phyloP scores from a whole-genome alignment of 2,888 invertebrate genomes.

The Cremastinae sp. region DNA sequence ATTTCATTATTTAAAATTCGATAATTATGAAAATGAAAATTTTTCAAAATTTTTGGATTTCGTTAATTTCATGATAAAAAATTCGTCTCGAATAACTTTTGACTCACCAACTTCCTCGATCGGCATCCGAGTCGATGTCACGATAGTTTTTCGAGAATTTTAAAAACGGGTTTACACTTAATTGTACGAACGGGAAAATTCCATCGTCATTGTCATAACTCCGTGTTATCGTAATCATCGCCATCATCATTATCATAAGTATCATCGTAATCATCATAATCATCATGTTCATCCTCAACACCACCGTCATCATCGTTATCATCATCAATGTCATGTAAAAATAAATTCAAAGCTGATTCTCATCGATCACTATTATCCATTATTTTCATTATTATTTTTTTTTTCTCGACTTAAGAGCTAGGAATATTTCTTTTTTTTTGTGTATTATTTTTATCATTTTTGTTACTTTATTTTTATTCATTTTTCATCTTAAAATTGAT shows the following conservation, averaged over 20 bases:
- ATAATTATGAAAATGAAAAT: no score
- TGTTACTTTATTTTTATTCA: conserved; percentile 56
- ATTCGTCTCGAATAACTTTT: no score
- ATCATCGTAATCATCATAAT: conserved; percentile 14
- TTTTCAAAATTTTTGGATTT: no score
- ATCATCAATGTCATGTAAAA: conserved; percentile 76
- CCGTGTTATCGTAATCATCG: not conserved
- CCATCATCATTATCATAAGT: not conserved
- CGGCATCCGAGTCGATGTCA: conserved; percentile 1
- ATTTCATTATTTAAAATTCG: no score
- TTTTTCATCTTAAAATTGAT: conserved; percentile 69
- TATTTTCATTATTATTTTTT: conserved; percentile 70
- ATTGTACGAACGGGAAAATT: conserved; percentile 40
- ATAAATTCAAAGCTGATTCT: conserved; percentile 79
- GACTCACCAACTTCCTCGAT: not conserved
- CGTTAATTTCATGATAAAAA: no score
- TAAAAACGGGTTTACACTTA: conserved; percentile 9
- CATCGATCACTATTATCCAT: conserved; percentile 68
- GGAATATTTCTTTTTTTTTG: conserved; percentile 66
- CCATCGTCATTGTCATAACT: conserved; percentile 31
- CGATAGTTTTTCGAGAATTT: conserved; percentile 2
- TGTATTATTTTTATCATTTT: conserved; percentile 54
- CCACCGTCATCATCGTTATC: conserved; percentile 55
- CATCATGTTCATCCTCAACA: conserved; percentile 67
- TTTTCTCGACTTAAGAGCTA: conserved; percentile 73